Percentiles rank a stretch among this genome's conserved stretches.
These are phyloP conservation scores for Prionace glauca DNA, from an alignment of 2,797 vertebrate genomes.

Conservation along the genomic window DNA sequence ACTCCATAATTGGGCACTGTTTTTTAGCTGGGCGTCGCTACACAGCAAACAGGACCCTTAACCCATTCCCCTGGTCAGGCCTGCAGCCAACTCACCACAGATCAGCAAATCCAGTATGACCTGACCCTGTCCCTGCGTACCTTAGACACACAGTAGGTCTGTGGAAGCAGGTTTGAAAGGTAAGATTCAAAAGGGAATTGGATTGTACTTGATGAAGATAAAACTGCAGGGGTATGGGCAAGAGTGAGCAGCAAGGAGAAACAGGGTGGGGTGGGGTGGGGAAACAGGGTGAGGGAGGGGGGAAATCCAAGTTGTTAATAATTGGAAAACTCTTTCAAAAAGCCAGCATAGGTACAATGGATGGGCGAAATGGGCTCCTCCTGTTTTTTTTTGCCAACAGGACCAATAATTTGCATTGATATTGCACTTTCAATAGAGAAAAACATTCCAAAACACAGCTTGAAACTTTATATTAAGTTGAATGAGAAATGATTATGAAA, in stretches of 20 bases:
- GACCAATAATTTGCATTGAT: neutral
- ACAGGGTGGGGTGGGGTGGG: neutral
- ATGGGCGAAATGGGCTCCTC: neutral
- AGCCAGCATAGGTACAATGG: neutral
- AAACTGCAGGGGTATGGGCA: neutral
- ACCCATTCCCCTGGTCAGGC: neutral
- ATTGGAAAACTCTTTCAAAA: neutral
- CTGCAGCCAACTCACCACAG: neutral
- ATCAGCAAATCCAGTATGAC: neutral
- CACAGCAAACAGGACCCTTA: neutral
- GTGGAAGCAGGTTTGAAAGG: neutral
- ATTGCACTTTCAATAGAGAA: neutral
- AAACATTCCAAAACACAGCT: neutral
- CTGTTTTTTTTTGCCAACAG: neutral
- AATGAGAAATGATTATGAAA: neutral
- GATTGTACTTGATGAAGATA: neutral
- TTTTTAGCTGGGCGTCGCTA: neutral
- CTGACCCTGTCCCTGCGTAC: neutral
- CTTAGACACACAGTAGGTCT: neutral
- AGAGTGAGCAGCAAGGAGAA: neutral
- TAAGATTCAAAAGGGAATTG: neutral
- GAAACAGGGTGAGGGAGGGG: neutral
- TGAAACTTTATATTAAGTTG: slow-evolving; percentile 1
- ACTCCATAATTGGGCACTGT: neutral
- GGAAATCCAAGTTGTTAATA: neutral